These are phyloP conservation scores for Erythrocebus patas DNA, from an alignment of 2,113 vertebrate genomes.

Conservation along the genomic window DNA sequence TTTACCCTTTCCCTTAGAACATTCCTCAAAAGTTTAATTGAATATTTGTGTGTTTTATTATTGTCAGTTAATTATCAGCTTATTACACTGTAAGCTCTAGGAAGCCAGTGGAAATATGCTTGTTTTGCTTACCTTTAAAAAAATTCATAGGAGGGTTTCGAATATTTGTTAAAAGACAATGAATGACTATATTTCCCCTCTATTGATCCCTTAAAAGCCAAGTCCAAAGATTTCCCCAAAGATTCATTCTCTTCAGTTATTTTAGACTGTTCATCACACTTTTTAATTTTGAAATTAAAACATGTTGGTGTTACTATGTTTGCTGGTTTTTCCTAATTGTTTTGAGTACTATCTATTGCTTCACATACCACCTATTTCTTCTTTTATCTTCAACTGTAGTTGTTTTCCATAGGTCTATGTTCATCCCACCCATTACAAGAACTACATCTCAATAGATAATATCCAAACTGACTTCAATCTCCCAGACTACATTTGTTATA, in stretches of 20 bases:
- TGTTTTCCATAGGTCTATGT: background rate
- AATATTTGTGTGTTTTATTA: background rate
- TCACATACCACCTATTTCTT: background rate
- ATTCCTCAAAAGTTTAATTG: background rate
- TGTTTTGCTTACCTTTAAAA: background rate
- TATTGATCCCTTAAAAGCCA: background rate
- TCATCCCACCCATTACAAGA: background rate
- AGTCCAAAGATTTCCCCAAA: background rate
- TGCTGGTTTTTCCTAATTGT: background rate
- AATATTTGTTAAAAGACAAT: background rate
- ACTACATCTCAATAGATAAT: background rate
- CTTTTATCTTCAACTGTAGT: background rate
- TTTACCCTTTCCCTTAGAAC: background rate
- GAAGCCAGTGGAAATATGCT: background rate
- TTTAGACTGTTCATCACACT: background rate
- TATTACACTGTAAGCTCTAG: background rate
- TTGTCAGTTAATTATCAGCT: background rate
- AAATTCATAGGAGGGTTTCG: background rate
- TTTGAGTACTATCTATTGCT: background rate
- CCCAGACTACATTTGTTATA: background rate
- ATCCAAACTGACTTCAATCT: background rate
- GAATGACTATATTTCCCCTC: background rate
- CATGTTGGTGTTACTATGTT: background rate
- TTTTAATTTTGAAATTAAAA: background rate
- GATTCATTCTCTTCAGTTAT: background rate